Conservation (phyloP, 2,113 vertebrate species). For the Oryzias woworae region DNA sequence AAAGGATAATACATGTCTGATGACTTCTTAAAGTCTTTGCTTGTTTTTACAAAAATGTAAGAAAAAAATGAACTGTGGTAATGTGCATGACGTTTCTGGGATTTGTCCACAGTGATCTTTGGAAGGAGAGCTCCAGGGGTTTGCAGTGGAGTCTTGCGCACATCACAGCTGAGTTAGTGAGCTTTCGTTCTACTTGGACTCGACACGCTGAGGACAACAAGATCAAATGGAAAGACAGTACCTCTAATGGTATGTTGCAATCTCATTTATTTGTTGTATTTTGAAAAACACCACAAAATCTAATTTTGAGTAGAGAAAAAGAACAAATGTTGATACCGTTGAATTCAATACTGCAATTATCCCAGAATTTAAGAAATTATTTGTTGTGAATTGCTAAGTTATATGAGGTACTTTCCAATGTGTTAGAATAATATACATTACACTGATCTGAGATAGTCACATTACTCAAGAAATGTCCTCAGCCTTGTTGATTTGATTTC, state of each 20-base stretch:
- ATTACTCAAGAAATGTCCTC: conserved; percentile 18
- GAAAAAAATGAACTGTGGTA: no score
- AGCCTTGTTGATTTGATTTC: conserved; percentile 51
- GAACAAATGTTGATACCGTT: neutral
- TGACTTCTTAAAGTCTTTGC: no score
- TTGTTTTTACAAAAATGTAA: no score
- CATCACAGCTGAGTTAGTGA: conserved; percentile 86
- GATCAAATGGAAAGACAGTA: conserved; percentile 90
- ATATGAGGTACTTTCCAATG: neutral
- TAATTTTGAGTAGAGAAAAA: neutral
- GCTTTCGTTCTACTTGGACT: conserved; percentile 89
- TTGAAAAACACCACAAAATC: neutral
- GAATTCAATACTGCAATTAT: no score
- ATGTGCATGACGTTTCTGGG: neutral
- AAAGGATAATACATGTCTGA: no score
- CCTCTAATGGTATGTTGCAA: conserved; percentile 79
- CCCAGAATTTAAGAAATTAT: no score
- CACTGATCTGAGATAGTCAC: conserved; percentile 10
- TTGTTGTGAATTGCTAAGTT: neutral
- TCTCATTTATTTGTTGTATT: neutral
- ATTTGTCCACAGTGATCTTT: conserved; percentile 77
- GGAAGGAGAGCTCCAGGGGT: conserved; percentile 88
- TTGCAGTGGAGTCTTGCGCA: conserved; percentile 86
- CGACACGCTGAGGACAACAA: conserved; percentile 94
- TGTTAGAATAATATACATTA: neutral